Evolutionary conservation across 2,888 invertebrate genomes (phyloP), one percentile per base, ranked within the genome.

Genomic region (Nemotelus pantherinus): DNA sequence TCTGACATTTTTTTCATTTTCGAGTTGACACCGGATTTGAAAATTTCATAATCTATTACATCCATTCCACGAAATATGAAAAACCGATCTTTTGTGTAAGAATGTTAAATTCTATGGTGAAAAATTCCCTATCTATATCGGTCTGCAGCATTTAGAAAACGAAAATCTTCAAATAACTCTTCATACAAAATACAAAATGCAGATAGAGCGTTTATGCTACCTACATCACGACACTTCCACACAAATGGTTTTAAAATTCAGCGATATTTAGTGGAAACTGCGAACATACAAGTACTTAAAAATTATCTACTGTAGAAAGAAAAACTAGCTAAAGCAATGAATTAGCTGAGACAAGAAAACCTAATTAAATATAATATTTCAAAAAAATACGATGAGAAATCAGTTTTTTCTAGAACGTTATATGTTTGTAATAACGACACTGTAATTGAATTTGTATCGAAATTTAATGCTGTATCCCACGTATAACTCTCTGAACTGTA

Each of bases 251-350:
- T 72, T 71, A 9, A 68, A 58, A 2, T 45, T 60, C 72, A 39
- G 58, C 58, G 60, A 72, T 45, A 58, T 39, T 72, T 25, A 72
- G n/a, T 9, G 10, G 53, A 50, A 44, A 57, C 55, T 39, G 41
- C 39, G 50, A 44, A 68, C 48, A 68, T 50, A 4, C 41, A 72
- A 58, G 47, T 72, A 72, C 72, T 72, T 47, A 60, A 72, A 71
- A 57, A 45, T 67, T 44, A 68, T 25, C 65, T 65, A 65, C 6
- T 63, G 43, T 63, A 63, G 63, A 41, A 57, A 5, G 6, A 25
- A 25, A 68, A 68, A 68, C 10, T 68, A 68, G 68, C 68, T 68
- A 68, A 68, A 68, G 68, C 68, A 68, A 68, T 68, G 48, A 68
- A n/a, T n/a, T 68, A 68, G 25, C 25, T 25, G 25, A 25, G 25